Evolutionary conservation across 2,113 vertebrate species (phyloP), one percentile per base, ranked within the genome.

Genomic region (Rana temporaria): DNA sequence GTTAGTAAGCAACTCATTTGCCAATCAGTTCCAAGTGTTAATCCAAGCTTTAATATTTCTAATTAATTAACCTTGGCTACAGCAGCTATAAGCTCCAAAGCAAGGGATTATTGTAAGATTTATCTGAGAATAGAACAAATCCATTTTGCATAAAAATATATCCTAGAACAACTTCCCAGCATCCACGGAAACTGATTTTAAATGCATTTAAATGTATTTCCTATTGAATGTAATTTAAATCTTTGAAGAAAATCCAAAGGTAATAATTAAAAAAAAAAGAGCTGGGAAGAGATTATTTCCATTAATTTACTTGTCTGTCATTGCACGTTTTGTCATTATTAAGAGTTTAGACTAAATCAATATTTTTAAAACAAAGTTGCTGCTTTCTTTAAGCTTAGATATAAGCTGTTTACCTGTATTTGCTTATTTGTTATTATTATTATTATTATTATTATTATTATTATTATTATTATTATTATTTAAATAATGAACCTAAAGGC

Each of bases 1-100:
- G 85, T 67, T 86, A 84, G 85, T 53, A 90, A 90, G 84, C 56
- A 88, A 89, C 77, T 86, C 72, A 88, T 84, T 91, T 92, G 81
- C 89, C 86, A 90, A 88, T 88, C 82, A 68, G 85, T 70, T 86
- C 87, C 87, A 90, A 89, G 84, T 89, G 75, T 89, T 92, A 92
- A 92, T 90, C 82, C 79, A 85, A 86, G 88, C 86, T 91, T 91
- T 90, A 92, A 86, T 89, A 92, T 88, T 92, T 90, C 84, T 90
- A 90, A 92, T 93, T 91, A 91, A 92, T 93, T 93, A 91, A 88
- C 89, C 79, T 91, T 90, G 79, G 73, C 87, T 90, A 55, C 60
- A 87, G 81, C 79, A 85, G 62, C 52, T 87, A 79, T 81, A 90
- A 88, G 79, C 85, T 89, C 85, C 65, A 90, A 88, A 88, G 79